phyloP scores from a whole-genome alignment of 1,140 invertebrate species.

The Temnothorax curvispinosus region DNA sequence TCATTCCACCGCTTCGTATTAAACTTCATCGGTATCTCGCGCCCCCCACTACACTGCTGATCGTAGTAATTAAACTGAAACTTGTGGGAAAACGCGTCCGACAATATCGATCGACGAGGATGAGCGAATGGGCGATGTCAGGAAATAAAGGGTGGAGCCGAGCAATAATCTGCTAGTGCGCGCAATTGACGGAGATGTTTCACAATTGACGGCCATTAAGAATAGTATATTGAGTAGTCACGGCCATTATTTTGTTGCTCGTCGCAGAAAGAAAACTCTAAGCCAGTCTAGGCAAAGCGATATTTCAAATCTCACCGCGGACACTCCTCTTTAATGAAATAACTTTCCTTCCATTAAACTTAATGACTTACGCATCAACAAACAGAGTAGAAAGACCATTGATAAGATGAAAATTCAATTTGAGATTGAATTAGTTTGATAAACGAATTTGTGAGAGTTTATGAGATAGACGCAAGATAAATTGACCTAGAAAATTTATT shows the following conservation, averaged over 20 bases:
- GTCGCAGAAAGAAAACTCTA: not conserved
- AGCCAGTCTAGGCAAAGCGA: not conserved
- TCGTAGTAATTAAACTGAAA: slow-evolving; percentile 19
- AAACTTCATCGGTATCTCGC: not conserved
- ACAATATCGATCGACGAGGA: slow-evolving; percentile 22
- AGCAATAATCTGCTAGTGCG: slow-evolving; percentile 17
- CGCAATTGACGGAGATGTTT: slow-evolving; percentile 42
- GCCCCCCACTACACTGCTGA: not conserved
- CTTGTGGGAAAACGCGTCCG: slow-evolving; percentile 28
- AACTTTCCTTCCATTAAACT: slow-evolving; percentile 19
- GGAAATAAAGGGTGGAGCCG: slow-evolving; percentile 33
- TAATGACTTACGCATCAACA: not conserved
- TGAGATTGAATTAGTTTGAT: not conserved
- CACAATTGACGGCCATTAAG: slow-evolving; percentile 52
- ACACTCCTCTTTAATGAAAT: not conserved
- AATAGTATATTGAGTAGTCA: slow-evolving; percentile 29
- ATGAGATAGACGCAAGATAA: not conserved
- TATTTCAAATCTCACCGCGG: not conserved
- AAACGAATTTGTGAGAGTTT: not conserved
- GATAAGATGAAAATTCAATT: not conserved
- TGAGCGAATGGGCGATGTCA: slow-evolving; percentile 20
- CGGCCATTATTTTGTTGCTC: not conserved
- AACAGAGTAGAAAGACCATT: not conserved
- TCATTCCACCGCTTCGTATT: not conserved
- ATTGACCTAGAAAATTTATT: not conserved